Evolutionary conservation across 2,113 vertebrate genomes (phyloP), one percentile per base, ranked within the genome.

Genomic region (Rhinogobius similis): DNA sequence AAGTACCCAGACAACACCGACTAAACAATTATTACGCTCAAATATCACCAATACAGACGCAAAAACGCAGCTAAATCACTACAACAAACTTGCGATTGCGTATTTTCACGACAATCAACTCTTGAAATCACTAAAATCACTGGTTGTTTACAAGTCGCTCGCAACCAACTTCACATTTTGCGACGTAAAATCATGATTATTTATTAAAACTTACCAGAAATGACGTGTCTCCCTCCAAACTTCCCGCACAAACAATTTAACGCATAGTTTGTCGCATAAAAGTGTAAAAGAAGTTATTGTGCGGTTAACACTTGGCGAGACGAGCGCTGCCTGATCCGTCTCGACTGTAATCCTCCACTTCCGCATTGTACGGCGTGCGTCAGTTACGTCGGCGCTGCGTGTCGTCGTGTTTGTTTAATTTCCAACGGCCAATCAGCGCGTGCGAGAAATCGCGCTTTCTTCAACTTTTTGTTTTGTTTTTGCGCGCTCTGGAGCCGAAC

Each of bases 401-500:
- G 16, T 58, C 68, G 79, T 62, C 14, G 29, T 75, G n/a, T 14
- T 1, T 10, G 12, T 82, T 82, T 59, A 75, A 76, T 44, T 73
- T 39, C 36, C 67, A 44, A 66, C 23, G 48, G 58, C 85, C 91
- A 87, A 87, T 87, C 77, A 83, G 69, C 13, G 55, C 21, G 2
- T 6, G 70, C 69, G 72, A 83, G 82, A 89, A 89, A 89, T 83
- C 87, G 92, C 92, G 91, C 88, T 88, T 79, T 32, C 72, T 92
- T 93, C 77, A 88, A 91, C 44, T 90, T 77, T n/a, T 79, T 90
- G 87, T 89, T 86, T 61, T 36, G 58, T 21, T 61, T 61, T 61
- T 0, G 27, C 10, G 13, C 14, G 56, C 23, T 20, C 26, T n/a
- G n/a, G n/a, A n/a, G n/a, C n/a, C n/a, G n/a, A 20, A 20, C 27